A percentile compares a stretch with the other conserved stretches of the same genome.
These are phyloP conservation scores for Rhinolophus ferrumequinum DNA, from an alignment of 2,113 vertebrate species.

Conservation along the genomic window DNA sequence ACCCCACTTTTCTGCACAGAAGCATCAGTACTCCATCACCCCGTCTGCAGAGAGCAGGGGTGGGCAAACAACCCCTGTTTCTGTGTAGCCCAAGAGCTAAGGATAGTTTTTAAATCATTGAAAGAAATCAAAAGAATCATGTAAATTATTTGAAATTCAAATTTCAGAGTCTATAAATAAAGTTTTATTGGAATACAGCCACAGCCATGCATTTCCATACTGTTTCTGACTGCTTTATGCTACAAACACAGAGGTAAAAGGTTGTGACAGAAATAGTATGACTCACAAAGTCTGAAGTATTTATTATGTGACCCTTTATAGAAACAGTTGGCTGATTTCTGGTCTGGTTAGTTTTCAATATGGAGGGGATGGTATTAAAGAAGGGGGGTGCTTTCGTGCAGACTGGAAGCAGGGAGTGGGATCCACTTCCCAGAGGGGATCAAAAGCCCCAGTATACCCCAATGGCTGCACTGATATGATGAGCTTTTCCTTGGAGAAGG, in stretches of 20 bases:
- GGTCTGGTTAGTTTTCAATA: neutral
- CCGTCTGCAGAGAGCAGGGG: no score
- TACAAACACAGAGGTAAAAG: neutral
- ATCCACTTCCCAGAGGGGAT: neutral
- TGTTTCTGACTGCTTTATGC: neutral
- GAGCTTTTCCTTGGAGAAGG: neutral
- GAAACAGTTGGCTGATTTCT: neutral
- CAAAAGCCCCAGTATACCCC: neutral
- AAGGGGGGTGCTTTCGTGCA: neutral
- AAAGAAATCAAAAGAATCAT: constrained; percentile 1
- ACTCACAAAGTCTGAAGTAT: neutral
- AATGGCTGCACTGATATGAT: neutral
- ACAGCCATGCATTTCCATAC: neutral
- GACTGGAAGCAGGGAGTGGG: neutral
- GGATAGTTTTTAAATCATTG: neutral
- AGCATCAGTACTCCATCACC: rapidly evolving
- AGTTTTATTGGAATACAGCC: constrained; percentile 18
- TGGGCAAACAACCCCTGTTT: neutral
- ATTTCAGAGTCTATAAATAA: constrained; percentile 41
- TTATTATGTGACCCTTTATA: neutral
- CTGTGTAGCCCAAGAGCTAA: neutral
- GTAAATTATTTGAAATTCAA: constrained; percentile 52
- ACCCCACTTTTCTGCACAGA: neutral
- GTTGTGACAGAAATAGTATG: neutral
- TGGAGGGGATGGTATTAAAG: neutral